Conservation (phyloP, 2,888 invertebrate species). For the Lysandra coridon region DNA sequence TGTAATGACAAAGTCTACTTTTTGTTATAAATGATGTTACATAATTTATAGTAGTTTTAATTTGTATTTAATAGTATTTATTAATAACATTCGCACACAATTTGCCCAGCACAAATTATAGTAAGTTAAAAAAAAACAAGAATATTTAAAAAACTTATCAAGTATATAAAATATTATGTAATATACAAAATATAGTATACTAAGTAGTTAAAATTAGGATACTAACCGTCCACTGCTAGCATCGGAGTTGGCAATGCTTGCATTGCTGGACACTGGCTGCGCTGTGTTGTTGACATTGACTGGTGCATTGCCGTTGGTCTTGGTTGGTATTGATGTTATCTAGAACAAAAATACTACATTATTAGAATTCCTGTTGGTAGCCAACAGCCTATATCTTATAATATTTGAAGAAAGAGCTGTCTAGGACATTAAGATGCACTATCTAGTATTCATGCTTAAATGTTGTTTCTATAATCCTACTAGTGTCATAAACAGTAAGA, state of each 20-base stretch:
- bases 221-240: slow-evolving; percentile 74
- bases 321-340: slow-evolving; percentile 73
- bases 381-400: no score
- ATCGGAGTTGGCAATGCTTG: slow-evolving; percentile 70
- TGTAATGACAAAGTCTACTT: no score
- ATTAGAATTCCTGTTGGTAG: background rate
- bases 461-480: no score
- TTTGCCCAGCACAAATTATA: background rate
- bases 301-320: slow-evolving; percentile 55
- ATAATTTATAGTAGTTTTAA: no score
- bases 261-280: slow-evolving; percentile 60
- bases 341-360: slow-evolving; percentile 41
- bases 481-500: no score
- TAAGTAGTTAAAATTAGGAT: slow-evolving; percentile 28
- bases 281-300: slow-evolving; percentile 55
- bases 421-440: no score
- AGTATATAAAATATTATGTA: background rate
- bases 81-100: background rate
- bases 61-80: no score
- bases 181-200: background rate
- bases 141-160: no score
- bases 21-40: no score
- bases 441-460: no score
- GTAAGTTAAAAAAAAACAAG: no score
- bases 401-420: no score